Evolutionary conservation across 2,888 invertebrate genomes (phyloP).

Genomic region (Lepidocyrtoides sp.): DNA sequence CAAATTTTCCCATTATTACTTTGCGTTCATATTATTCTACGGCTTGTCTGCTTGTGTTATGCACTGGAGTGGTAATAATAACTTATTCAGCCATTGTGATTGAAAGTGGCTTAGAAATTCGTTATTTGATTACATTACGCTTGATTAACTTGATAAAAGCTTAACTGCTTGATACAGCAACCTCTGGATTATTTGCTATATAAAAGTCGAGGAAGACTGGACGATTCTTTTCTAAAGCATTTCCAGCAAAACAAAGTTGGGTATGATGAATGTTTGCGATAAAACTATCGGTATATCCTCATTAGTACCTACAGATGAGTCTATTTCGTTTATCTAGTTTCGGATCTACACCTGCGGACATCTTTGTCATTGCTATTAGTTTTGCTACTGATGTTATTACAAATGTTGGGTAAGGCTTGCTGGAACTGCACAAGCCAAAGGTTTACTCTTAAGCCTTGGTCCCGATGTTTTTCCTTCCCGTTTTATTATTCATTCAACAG

Average conservation of each 20-base stretch:
- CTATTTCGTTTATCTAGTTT: too few relatives aligned
- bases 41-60: conserved; percentile 70
- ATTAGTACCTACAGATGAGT: background rate
- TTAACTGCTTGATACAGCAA: conserved; percentile 46
- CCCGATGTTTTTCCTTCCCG: too few relatives aligned
- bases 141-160: background rate
- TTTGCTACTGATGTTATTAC: conserved; percentile 82
- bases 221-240: conserved; percentile 67
- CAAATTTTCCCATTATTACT: conserved; percentile 77
- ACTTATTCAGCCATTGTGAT: background rate
- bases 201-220: background rate
- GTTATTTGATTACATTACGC: background rate
- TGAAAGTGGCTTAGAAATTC: too few relatives aligned
- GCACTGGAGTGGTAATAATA: conserved; percentile 68
- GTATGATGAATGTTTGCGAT: background rate
- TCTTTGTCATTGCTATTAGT: conserved; percentile 76
- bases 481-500: too few relatives aligned
- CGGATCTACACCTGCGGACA: conserved; percentile 68
- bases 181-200: conserved; percentile 80
- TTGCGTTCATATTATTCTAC: conserved; percentile 79
- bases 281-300: background rate
- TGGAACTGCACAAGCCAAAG: too few relatives aligned
- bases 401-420: conserved; percentile 82
- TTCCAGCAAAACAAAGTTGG: conserved; percentile 69
- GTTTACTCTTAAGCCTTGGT: too few relatives aligned